phyloP scores from a whole-genome alignment of 2,113 vertebrate genomes.

The Cacatua alba region DNA sequence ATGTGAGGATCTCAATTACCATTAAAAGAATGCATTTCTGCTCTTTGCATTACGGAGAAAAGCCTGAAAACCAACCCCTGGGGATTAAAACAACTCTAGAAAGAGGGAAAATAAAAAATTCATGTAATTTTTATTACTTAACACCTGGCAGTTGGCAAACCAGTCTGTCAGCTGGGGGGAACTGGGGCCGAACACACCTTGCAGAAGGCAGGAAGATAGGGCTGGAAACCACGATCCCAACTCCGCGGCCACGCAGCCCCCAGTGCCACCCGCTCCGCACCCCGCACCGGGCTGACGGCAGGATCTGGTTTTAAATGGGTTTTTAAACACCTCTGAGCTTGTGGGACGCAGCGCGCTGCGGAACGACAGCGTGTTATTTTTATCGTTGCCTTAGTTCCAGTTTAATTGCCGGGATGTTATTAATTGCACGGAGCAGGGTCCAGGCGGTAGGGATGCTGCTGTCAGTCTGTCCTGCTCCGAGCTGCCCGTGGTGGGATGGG shows the following conservation, averaged over 20 bases:
- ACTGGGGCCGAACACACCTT: not conserved
- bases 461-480: not conserved
- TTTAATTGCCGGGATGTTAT: not conserved
- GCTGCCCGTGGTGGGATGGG: accelerated
- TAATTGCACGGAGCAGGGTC: not conserved
- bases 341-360: not conserved
- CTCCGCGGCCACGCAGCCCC: accelerated
- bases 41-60: not conserved
- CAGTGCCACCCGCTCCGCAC: not conserved
- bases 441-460: not conserved
- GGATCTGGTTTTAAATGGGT: not conserved
- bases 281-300: accelerated
- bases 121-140: not conserved
- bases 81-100: not conserved
- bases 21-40: not conserved
- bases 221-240: accelerated
- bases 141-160: not conserved
- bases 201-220: not conserved
- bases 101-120: slow-evolving; percentile 6
- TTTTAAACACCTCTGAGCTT: slow-evolving; percentile 19
- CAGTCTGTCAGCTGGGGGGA: not conserved
- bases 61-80: slow-evolving; percentile 16
- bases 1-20: not conserved
- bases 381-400: not conserved
- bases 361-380: not conserved